Conservation (phyloP, 2,113 vertebrate genomes). For the Tachysurus fulvidraco region DNA sequence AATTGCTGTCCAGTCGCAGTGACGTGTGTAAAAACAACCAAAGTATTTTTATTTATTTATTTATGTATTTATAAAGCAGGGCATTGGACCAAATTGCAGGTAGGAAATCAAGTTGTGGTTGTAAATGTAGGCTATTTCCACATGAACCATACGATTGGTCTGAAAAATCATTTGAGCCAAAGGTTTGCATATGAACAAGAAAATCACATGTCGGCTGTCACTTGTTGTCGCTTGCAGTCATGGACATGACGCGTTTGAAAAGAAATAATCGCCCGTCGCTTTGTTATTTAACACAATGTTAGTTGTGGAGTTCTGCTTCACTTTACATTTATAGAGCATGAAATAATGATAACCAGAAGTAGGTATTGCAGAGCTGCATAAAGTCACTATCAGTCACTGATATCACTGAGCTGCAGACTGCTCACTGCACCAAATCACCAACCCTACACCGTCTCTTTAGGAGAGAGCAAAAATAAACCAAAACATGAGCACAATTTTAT, state of each 20-base stretch:
- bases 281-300: too few relatives aligned
- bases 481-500: neutral
- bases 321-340: neutral
- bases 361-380: neutral
- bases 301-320: neutral
- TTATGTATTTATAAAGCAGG: neutral
- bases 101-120: neutral
- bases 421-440: neutral
- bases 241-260: too few relatives aligned
- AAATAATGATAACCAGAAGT: neutral
- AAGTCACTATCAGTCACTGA: neutral
- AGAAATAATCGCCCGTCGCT: neutral
- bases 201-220: neutral
- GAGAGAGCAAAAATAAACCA: neutral
- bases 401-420: neutral
- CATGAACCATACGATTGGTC: neutral
- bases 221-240: too few relatives aligned
- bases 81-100: neutral
- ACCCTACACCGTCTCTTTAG: neutral
- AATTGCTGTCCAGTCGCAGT: too few relatives aligned
- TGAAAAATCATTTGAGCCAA: neutral
- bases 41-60: neutral
- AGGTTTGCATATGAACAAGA: neutral
- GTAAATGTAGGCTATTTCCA: neutral
- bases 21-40: too few relatives aligned